Evolutionary conservation across 2,888 invertebrate genomes (phyloP).

Genomic region (Acholoe squamosa): DNA sequence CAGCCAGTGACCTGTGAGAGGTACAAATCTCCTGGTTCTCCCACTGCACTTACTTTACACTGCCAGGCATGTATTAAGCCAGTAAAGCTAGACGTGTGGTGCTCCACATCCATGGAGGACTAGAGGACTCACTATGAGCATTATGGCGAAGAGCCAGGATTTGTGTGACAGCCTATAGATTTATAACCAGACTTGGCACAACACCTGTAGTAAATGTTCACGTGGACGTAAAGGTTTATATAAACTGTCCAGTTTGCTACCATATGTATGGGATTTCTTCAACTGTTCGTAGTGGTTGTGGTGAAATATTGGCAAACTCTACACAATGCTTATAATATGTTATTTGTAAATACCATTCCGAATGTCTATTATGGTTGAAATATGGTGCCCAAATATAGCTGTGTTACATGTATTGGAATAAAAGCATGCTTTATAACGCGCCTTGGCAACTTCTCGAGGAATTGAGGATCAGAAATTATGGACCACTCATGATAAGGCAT

Average conservation of each 20-base stretch:
- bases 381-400: no score
- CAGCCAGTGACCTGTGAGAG: background rate
- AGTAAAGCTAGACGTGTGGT: background rate
- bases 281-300: background rate
- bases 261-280: background rate
- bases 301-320: background rate
- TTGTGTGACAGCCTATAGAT: background rate
- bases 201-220: background rate
- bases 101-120: background rate
- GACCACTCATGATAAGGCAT: no score
- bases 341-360: background rate
- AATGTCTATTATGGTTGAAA: no score
- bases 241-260: background rate
- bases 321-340: background rate
- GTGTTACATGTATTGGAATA: no score
- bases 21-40: background rate
- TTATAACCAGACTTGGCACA: conserved; percentile 4
- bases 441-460: no score
- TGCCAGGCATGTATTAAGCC: background rate
- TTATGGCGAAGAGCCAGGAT: background rate
- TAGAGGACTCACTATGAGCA: background rate
- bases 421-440: no score
- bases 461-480: no score
- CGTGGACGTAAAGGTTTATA: background rate
- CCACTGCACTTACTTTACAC: background rate